Conservation (phyloP, 2,888 invertebrate genomes). For the Spatulosminthurus flaviceps region DNA sequence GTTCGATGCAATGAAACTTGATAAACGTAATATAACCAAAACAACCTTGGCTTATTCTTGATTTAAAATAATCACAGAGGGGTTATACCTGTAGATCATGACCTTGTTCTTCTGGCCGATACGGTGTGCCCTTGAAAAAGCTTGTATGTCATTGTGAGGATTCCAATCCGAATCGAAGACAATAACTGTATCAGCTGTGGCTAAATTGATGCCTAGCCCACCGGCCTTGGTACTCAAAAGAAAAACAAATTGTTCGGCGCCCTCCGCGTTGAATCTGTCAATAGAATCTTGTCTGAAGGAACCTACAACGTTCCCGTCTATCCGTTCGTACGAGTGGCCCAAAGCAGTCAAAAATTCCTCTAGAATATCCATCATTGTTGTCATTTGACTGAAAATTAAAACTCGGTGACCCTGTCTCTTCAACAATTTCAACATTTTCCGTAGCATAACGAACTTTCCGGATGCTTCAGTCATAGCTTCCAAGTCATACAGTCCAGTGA, state of each 20-base stretch:
- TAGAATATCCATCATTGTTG: slow-evolving; percentile 72
- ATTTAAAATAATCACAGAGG: background rate
- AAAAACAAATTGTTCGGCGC: slow-evolving; percentile 69
- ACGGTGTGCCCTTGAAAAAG: slow-evolving; percentile 72
- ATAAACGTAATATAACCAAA: too few relatives aligned
- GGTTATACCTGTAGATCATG: slow-evolving; percentile 69
- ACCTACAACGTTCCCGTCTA: slow-evolving; percentile 73
- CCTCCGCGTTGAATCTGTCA: slow-evolving; percentile 70
- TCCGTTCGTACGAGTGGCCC: slow-evolving; percentile 71
- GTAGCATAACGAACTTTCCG: slow-evolving; percentile 71
- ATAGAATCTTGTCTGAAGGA: slow-evolving; percentile 72
- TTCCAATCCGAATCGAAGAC: slow-evolving; percentile 71
- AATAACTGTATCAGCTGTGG: slow-evolving; percentile 73
- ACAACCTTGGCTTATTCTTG: background rate
- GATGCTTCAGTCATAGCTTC: slow-evolving; percentile 69
- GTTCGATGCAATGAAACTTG: too few relatives aligned
- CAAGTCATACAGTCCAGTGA: slow-evolving; percentile 70
- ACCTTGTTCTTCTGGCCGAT: slow-evolving; percentile 73
- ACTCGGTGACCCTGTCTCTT: slow-evolving; percentile 70
- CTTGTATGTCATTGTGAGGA: slow-evolving; percentile 73
- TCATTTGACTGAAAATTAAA: slow-evolving; percentile 73
- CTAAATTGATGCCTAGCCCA: slow-evolving; percentile 73
- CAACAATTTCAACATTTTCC: slow-evolving; percentile 70
- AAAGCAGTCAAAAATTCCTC: slow-evolving; percentile 72
- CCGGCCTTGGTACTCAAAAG: slow-evolving; percentile 72